Conservation (phyloP, 2,888 invertebrate genomes). For the Trissolcus japonicus region DNA sequence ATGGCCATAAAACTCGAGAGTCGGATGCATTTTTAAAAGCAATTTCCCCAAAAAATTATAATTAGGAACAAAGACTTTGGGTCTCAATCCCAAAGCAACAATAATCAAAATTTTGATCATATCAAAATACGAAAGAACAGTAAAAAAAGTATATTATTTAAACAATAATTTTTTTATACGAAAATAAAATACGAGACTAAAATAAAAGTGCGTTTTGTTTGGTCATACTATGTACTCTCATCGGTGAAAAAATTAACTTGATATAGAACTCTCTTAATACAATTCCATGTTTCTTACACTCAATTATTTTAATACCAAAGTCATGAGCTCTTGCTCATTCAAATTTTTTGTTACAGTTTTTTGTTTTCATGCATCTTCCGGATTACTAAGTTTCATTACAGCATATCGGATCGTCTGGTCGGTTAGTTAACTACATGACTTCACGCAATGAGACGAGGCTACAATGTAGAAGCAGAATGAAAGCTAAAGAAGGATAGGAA, state of each 20-base stretch:
- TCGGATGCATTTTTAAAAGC: too few species aligned
- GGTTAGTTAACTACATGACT: slow-evolving; percentile 56
- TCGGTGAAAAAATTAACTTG: slow-evolving; percentile 1
- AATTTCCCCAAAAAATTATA: too few species aligned
- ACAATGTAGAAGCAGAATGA: slow-evolving; percentile 14
- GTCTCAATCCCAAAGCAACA: too few species aligned
- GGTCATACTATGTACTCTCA: too few species aligned
- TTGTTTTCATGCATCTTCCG: slow-evolving; percentile 37
- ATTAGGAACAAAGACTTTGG: too few species aligned
- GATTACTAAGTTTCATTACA: slow-evolving; percentile 51
- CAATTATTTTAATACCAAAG: slow-evolving; percentile 38
- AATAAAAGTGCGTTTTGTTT: too few species aligned
- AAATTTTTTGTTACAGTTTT: slow-evolving; percentile 31
- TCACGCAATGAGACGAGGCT: slow-evolving; percentile 53
- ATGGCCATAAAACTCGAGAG: too few species aligned
- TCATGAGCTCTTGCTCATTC: slow-evolving; percentile 31
- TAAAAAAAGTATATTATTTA: too few species aligned
- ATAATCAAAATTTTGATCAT: too few species aligned
- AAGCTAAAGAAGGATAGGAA: slow-evolving; percentile 50
- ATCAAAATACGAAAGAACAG: too few species aligned
- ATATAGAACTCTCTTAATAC: slow-evolving; percentile 2
- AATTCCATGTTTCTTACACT: slow-evolving; percentile 29
- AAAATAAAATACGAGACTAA: too few species aligned
- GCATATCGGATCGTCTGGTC: slow-evolving; percentile 34
- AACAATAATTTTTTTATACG: too few species aligned